phyloP scores from a whole-genome alignment of 2,888 invertebrate species.

The Serripes groenlandicus region DNA sequence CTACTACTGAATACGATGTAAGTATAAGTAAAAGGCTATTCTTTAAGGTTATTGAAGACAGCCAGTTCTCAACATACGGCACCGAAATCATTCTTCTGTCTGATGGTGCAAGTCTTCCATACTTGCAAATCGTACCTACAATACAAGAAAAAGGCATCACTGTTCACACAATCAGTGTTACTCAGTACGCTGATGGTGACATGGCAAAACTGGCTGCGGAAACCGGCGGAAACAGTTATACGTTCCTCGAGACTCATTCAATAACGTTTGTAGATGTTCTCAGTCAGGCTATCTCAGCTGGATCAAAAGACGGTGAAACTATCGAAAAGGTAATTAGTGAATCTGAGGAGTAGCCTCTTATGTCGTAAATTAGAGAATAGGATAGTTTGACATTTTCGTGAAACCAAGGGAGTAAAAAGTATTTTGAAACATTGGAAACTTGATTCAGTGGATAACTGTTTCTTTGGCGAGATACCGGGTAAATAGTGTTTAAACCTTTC shows the following conservation, averaged over 20 bases:
- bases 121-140: background rate
- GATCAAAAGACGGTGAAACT: background rate
- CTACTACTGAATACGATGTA: too few species aligned
- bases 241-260: background rate
- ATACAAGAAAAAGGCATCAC: background rate
- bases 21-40: too few species aligned
- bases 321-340: too few species aligned
- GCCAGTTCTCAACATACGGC: background rate
- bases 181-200: background rate
- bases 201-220: background rate
- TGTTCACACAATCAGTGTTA: background rate
- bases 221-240: background rate
- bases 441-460: too few species aligned
- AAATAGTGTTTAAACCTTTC: too few species aligned
- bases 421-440: too few species aligned
- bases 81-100: slow-evolving; percentile 7
- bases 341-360: too few species aligned
- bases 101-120: background rate
- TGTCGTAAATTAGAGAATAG: too few species aligned
- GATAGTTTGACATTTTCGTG: too few species aligned
- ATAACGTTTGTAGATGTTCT: slow-evolving; percentile 1
- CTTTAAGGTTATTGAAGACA: too few species aligned
- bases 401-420: too few species aligned
- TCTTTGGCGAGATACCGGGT: too few species aligned
- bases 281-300: background rate